Evolutionary conservation across 2,888 invertebrate species (phyloP), one percentile per base, ranked within the genome.

Genomic region (Ichneumoninae sp.): DNA sequence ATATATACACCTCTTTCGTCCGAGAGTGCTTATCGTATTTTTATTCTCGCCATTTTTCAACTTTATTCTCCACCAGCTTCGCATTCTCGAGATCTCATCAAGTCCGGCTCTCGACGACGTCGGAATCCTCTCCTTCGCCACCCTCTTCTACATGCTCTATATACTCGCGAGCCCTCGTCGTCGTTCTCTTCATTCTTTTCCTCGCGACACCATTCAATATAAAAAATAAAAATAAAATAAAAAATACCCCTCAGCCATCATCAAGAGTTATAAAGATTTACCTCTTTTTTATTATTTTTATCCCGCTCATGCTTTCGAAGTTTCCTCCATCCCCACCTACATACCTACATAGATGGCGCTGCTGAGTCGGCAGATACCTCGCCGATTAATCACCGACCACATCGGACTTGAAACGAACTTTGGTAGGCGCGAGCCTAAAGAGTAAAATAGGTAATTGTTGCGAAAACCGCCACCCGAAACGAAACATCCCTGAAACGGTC

Each of bases 391-490:
- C 79, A 85, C 71, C 36, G 71, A 83, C 71, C 81, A 60, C 69
- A 40, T 65, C 73, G 65, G 63, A 70, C 77, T 57, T 47, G 50
- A 63, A 75, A 52, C 33, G 33, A 33, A 52, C 66, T 75, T 33
- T 50, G 50, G 47, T 47, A 36, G 26, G 50, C 65, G 33, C 36
- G 50, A 50, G 16, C 50, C 30, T 3, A 76, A 8, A 66, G n/a
- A 52, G 19, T 44, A 40, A 66, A 65, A 33, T 77, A 22, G 22
- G 78, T 79, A 86, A 89, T 89, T 89, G 87, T 88, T 87, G 10
- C 83, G 86, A 89, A 89, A 87, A 89, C 26, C 3, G 69, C 85
- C 74, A 87, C 87, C 86, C 57, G 83, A 83, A 85, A 77, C 68
- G 83, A 80, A 63, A 81, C 85, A 85, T 83, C 75, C 79, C 13